phyloP scores from a whole-genome alignment of 2,797 vertebrate genomes.

The Protosalanx chinensis region DNA sequence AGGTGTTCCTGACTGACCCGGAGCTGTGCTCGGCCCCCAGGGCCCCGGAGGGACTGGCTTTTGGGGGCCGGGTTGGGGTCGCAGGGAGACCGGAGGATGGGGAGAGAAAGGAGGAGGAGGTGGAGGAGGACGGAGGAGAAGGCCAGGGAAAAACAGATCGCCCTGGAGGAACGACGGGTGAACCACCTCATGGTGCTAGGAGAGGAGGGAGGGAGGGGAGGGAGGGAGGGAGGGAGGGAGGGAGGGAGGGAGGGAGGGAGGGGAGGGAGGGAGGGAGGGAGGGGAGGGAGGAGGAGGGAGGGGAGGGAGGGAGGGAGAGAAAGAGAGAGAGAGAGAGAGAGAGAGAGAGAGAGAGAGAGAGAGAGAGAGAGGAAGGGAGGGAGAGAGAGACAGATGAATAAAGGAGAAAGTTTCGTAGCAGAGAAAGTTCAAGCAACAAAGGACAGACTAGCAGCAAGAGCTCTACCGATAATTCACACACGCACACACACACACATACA shows the following conservation, averaged over 20 bases:
- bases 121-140: constrained; percentile 58
- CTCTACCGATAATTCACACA: too few relatives aligned
- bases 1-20: constrained; percentile 18
- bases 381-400: not conserved
- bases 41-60: constrained; percentile 46
- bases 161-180: constrained; percentile 54
- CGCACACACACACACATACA: too few relatives aligned
- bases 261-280: not conserved
- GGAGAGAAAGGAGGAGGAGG: constrained; percentile 58
- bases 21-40: constrained; percentile 21
- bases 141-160: constrained; percentile 63
- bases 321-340: constrained; percentile 7
- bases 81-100: constrained; percentile 41
- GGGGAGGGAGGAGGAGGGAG: not conserved
- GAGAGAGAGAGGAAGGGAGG: not conserved
- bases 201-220: not conserved
- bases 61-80: constrained; percentile 22
- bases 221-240: not conserved
- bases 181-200: constrained; percentile 54
- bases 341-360: not conserved
- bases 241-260: not conserved
- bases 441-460: not conserved
- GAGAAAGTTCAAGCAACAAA: not conserved
- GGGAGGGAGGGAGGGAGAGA: constrained; percentile 3
- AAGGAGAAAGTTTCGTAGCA: too few relatives aligned